Evolutionary conservation across 1,140 invertebrate genomes (phyloP), one percentile per base, ranked within the genome.

Genomic region (Cylas formicarius): DNA sequence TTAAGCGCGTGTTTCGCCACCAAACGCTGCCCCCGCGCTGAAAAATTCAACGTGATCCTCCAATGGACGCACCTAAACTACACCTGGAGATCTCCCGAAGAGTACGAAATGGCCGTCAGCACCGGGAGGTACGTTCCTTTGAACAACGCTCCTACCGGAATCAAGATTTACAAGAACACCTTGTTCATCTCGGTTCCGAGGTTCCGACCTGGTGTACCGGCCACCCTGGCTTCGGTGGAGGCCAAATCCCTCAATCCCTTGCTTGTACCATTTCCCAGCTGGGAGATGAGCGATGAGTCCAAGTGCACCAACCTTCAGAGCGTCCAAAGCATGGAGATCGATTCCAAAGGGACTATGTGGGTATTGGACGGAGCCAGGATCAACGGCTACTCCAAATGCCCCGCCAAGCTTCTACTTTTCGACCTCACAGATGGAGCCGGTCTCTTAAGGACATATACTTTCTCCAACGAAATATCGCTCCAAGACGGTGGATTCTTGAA

Each of bases 311-410:
- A 76, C 2, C 69, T 85, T 14, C 81, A 84, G 53, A 77, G 76
- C 44, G 80, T 83, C 4, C 79, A 82, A 57, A 77, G 75, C 49
- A 71, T 84, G 54, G 81, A 84, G 58, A 78, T 84, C 14, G 81
- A 84, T 52, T 70, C 70, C 0, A 65, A 70, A 17, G 81, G 78
- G 2, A 63, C 78, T 1, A 78, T 85, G 76, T 85, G 81, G 81
- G 72, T 82, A 1, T 53, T 83, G 26, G 82, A 85, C 52, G 74
- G 76, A 10, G 80, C 80, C 0, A 67, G 76, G 5, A 67, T 76
- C 0, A 56, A 60, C 44, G 55, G 57, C 37, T 36, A 50, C 20
- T 60, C 65, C 0, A 29, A 57, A 8, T 85, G 81, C 54, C 74
- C 75, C 2, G 75, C 81, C 0, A 76, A 80, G 39, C 55, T 85